These are phyloP conservation scores for Chelonia mydas DNA, from an alignment of 2,797 vertebrate species.

Conservation along the genomic window DNA sequence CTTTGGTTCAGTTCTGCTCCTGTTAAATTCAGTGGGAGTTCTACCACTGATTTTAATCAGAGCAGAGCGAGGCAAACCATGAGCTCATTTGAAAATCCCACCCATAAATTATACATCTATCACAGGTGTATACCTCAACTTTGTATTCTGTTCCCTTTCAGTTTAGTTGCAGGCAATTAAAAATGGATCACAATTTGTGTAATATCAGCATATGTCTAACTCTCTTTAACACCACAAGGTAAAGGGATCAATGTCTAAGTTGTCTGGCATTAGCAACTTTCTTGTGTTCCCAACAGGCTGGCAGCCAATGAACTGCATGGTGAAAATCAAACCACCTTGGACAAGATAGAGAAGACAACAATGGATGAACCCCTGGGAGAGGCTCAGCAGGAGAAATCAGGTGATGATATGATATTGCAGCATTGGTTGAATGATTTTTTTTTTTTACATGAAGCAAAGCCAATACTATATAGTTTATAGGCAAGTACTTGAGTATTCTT, in stretches of 20 bases:
- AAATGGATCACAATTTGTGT: neutral
- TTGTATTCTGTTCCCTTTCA: neutral
- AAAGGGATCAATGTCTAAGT: neutral
- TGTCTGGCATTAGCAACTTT: neutral
- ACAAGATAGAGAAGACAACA: slow-evolving; percentile 7
- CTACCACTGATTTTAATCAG: neutral
- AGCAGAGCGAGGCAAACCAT: neutral
- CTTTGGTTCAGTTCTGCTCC: neutral
- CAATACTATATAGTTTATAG: neutral
- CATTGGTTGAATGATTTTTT: neutral
- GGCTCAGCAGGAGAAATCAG: neutral
- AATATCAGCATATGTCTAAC: neutral
- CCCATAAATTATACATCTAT: neutral
- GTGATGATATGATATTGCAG: neutral
- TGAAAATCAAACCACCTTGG: slow-evolving; percentile 73
- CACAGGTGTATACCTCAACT: neutral
- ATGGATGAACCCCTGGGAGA: neutral
- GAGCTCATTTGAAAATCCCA: neutral
- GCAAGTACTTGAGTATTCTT: neutral
- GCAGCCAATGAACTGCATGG: slow-evolving; percentile 67
- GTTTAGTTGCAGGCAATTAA: neutral
- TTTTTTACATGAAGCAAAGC: neutral
- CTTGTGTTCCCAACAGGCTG: slow-evolving; percentile 65
- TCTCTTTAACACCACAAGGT: no score
- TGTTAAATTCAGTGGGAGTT: neutral